These are phyloP conservation scores for Temnopleurus reevesii DNA, from an alignment of 53 echinoderm and acorn worm genomes.

Conservation along the genomic window DNA sequence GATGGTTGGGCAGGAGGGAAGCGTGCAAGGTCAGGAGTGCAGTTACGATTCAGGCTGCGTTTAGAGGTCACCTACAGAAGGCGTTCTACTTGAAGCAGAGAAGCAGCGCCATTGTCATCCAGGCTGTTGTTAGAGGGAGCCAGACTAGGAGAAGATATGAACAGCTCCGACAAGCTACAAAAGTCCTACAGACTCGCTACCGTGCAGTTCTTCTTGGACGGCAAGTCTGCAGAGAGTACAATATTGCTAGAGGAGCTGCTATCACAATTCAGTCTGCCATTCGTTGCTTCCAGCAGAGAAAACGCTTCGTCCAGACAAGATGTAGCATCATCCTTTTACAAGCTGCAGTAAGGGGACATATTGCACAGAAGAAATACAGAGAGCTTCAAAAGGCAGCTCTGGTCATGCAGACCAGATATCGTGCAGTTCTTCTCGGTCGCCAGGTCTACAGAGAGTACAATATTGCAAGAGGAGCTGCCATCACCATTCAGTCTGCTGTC, in stretches of 20 bases:
- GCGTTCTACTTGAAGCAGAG: constrained; percentile 23
- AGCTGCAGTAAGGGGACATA: constrained; percentile 55
- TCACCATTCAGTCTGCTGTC: constrained; percentile 66
- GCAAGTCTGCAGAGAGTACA: constrained; percentile 16
- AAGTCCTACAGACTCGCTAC: constrained; percentile 62
- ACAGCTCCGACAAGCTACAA: constrained; percentile 42
- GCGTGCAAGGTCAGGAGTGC: constrained; percentile 24
- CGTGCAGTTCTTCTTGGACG: constrained; percentile 36
- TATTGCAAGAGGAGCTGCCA: constrained; percentile 52
- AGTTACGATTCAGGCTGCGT: constrained; percentile 50
- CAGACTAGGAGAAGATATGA: constrained; percentile 55
- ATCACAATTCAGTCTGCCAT: constrained; percentile 47
- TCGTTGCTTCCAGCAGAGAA: neutral
- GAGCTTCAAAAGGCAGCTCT: constrained; percentile 40
- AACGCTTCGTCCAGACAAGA: neutral
- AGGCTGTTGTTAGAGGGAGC: constrained; percentile 22
- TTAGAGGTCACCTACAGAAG: constrained; percentile 60
- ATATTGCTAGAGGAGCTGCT: constrained; percentile 49
- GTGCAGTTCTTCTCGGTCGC: neutral
- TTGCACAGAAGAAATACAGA: constrained; percentile 37
- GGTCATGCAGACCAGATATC: constrained; percentile 69
- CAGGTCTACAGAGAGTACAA: neutral
- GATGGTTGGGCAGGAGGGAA: constrained; percentile 14
- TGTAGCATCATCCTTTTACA: constrained; percentile 47
- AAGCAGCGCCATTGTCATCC: neutral